Evolutionary conservation across 1,140 invertebrate species (phyloP), one percentile per base, ranked within the genome.

Genomic region (Carcinoscorpius rotundicauda): DNA sequence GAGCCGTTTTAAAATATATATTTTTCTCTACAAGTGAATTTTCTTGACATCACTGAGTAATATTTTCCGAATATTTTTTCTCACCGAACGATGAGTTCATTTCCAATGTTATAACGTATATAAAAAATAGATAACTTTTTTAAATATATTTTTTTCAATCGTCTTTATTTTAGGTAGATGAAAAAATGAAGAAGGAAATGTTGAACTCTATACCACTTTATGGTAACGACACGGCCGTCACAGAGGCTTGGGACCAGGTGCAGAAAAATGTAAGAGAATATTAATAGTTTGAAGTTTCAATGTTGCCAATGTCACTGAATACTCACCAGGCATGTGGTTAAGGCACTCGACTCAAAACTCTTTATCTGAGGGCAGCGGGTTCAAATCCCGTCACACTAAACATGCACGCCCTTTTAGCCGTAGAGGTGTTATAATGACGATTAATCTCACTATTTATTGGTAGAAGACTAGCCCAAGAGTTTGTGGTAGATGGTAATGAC

Each of bases 161-260:
- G 51, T 55, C 11, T 51, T 50, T 29, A 29, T 61, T 62, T 4
- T 11, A 73, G 72, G 72, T 73, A 52, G 73, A 73, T 58, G 73
- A 71, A 50, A 51, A 70, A 56, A 73, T 73, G 73, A 83, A 87
- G 70, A 82, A 84, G 64, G 85, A 88, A 76, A 89, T 93, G 89
- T 77, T 82, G 53, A 84, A 83, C 57, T 83, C 88, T 3, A 82
- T 93, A 48, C 68, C 61, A n/a, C 9, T 70, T 29, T 73, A 73
- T 61, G 67, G 67, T 8, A 72, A 73, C 58, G 72, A 73, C 52
- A 65, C 81, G 58, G 79, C 83, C 52, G 83, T 89, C 52, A 88
- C 85, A 8, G 79, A 83, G 53, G 87, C 89, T 3, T 94, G 91
- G 90, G 89, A 91, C 71, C 64, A 62, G 5, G 70, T 73, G 4